These are phyloP conservation scores for Caenorhabditis wallacei DNA, from an alignment of 2,888 invertebrate genomes.

Conservation along the genomic window DNA sequence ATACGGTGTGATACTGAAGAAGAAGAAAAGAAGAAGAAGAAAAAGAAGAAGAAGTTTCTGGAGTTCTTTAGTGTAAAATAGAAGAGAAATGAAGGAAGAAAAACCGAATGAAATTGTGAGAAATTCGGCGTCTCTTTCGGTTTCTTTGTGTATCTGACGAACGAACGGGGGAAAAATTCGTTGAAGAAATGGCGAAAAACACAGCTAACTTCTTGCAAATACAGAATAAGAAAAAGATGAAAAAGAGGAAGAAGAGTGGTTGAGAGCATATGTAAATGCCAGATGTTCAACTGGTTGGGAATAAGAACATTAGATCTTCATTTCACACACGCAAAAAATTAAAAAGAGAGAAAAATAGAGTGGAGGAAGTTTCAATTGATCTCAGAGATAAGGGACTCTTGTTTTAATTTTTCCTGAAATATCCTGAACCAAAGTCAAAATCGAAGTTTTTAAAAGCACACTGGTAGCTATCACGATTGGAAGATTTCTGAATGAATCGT, in stretches of 20 bases:
- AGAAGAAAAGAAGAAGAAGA: constrained; percentile 23
- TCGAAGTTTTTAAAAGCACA: too few species aligned
- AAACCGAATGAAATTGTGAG: constrained; percentile 24
- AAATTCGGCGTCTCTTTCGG: constrained; percentile 41
- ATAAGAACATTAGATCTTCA: constrained; percentile 40
- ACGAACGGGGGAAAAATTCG: constrained; percentile 13
- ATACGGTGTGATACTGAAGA: constrained; percentile 32
- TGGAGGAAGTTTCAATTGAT: neutral
- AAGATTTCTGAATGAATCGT: too few species aligned
- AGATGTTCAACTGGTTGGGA: constrained; percentile 58
- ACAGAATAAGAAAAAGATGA: constrained; percentile 2
- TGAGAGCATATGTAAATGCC: constrained; percentile 50
- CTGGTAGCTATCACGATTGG: too few species aligned
- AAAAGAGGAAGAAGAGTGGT: constrained; percentile 12
- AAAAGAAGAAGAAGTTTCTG: constrained; percentile 17
- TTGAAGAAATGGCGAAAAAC: neutral
- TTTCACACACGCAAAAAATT: constrained; percentile 4
- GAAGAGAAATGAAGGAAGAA: constrained; percentile 29
- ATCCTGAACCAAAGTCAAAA: too few species aligned
- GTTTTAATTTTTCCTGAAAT: too few species aligned
- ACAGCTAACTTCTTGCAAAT: constrained; percentile 8
- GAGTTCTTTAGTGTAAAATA: constrained; percentile 48
- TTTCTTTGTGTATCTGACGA: constrained; percentile 33
- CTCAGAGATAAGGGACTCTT: too few species aligned
- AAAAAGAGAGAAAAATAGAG: neutral